These are phyloP conservation scores for Hybos culiciformis DNA, from an alignment of 2,888 invertebrate species.

Conservation along the genomic window DNA sequence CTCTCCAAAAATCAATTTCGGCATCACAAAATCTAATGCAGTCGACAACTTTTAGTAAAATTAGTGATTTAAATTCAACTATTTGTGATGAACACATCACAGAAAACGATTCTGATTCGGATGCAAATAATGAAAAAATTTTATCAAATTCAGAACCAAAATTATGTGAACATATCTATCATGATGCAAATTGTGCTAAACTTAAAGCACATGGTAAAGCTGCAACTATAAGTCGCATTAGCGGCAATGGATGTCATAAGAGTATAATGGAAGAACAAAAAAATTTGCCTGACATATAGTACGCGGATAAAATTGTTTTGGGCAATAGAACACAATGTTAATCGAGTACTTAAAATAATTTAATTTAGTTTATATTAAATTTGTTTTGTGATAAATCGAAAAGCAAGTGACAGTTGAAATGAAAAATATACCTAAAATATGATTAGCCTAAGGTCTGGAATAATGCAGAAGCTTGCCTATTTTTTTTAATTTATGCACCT, in stretches of 20 bases:
- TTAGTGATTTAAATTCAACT: conserved; percentile 30
- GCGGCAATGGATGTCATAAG: conserved; percentile 7
- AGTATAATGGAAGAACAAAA: conserved; percentile 18
- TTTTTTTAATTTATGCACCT: too few species aligned
- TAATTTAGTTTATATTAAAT: too few species aligned
- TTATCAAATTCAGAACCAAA: conserved; percentile 22
- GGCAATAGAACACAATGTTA: conserved; percentile 8
- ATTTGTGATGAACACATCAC: conserved; percentile 9
- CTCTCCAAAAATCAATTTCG: conserved; percentile 40
- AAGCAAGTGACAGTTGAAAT: too few species aligned
- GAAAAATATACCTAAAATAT: too few species aligned
- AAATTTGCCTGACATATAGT: conserved; percentile 34
- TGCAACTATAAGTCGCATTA: conserved; percentile 8
- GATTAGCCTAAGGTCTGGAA: too few species aligned
- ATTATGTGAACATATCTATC: conserved; percentile 33
- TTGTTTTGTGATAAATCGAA: too few species aligned
- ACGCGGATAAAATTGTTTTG: conserved; percentile 34
- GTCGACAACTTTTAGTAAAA: conserved; percentile 24
- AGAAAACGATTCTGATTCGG: background rate
- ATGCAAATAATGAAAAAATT: conserved; percentile 12
- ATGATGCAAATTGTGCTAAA: conserved; percentile 34
- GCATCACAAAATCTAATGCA: conserved; percentile 19
- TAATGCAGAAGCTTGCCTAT: too few species aligned
- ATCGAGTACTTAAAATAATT: too few species aligned
- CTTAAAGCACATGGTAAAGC: conserved; percentile 22